Evolutionary conservation across 2,797 vertebrate species (phyloP), one percentile per base, ranked within the genome.

Genomic region (Hybognathus amarus): DNA sequence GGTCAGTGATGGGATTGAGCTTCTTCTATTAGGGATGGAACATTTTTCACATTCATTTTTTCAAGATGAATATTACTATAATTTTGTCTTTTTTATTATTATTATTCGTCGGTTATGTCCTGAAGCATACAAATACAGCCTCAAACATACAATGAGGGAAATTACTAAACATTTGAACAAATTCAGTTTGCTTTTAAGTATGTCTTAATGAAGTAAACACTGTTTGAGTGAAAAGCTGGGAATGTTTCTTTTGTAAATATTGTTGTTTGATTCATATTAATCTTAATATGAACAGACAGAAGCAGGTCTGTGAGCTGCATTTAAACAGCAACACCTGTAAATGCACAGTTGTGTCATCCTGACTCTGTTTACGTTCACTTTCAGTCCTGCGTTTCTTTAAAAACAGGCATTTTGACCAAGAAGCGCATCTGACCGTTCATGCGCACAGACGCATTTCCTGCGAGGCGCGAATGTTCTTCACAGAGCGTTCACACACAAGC

Each of bases 381-480:
- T 52, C 70, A 52, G 56, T 24, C 22, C 56, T 12, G 54, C 10
- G 22, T 59, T n/a, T 56, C 22, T 22, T 59, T 24, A 13, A 59
- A 33, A 52, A 33, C 18, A 52, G 30, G 10, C 30, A 2, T 52
- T 73, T 22, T 52, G 70, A 73, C 47, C 70, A 52, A 33, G 24
- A 52, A 33, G 70, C 22, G 45, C 69, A 22, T 54, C n/a, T 74
- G 71, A 54, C 30, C 47, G 20, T 54, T 61, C 74, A 61, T 1
- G 52, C 54, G 6, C 61, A 36, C 74, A 61, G 54, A n/a, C 63
- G 78, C 67, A 76, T 69, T 80, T 84, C 54, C 54, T 61, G n/a
- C 0, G 47, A 74, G 47, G 47, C 11, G 47, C 6, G 5, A n/a
- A 54, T 36, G 47, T 36, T 74, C 33, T 54, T 74, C 30, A 74